These are phyloP conservation scores for Druceiella hillmani DNA, from an alignment of 2,888 invertebrate species.

Conservation along the genomic window DNA sequence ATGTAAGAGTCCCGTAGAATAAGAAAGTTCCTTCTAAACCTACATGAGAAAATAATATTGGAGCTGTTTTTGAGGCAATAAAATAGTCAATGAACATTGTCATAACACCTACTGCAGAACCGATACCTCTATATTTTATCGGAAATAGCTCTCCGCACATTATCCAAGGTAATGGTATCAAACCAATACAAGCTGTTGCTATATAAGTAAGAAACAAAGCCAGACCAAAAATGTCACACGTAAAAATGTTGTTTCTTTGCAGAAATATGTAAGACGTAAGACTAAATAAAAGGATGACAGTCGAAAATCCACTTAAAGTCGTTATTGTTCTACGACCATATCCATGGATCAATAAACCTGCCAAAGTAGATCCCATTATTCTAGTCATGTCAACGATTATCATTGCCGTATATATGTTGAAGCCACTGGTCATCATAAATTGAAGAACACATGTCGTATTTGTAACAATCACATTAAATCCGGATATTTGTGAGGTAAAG, in stretches of 20 bases:
- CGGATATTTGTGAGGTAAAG: conserved; percentile 61
- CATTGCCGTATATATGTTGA: conserved; percentile 58
- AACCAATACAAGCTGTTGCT: conserved; percentile 53
- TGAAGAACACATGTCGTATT: conserved; percentile 63
- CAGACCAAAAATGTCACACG: conserved; percentile 40
- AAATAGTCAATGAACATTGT: conserved; percentile 63
- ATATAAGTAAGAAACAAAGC: conserved; percentile 54
- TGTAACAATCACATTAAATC: conserved; percentile 65
- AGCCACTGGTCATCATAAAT: conserved; percentile 50
- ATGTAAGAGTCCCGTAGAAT: conserved; percentile 55
- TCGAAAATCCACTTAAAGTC: conserved; percentile 57
- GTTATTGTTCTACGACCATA: conserved; percentile 60
- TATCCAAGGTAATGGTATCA: conserved; percentile 65
- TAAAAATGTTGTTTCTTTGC: conserved; percentile 29
- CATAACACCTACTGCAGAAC: conserved; percentile 62
- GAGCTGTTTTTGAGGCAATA: conserved; percentile 61
- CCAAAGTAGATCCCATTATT: conserved; percentile 52
- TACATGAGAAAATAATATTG: conserved; percentile 50
- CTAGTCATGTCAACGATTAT: conserved; percentile 60
- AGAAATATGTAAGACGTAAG: conserved; percentile 48
- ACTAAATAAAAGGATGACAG: conserved; percentile 51
- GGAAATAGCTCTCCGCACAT: conserved; percentile 71
- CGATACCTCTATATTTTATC: conserved; percentile 57
- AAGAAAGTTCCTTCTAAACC: conserved; percentile 58
- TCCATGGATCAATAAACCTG: conserved; percentile 55